Evolutionary conservation across 2,113 vertebrate genomes (phyloP), one percentile per base, ranked within the genome.

Genomic region (Piprites chloris): DNA sequence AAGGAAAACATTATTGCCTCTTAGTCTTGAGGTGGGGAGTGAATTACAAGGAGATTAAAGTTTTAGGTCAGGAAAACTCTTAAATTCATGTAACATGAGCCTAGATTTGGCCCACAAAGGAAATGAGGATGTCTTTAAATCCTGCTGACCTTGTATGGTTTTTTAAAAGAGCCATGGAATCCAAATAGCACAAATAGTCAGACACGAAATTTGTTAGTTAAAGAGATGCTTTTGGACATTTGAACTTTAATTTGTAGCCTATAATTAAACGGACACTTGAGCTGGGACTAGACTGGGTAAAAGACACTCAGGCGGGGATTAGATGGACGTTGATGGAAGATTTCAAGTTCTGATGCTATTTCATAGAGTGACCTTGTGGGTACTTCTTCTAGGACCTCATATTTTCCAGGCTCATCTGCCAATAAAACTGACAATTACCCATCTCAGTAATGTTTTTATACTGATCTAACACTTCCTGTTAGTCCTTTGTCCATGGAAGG

Each of bases 1-100:
- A 93, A 95, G 21, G 28, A 94, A 73, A 92, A 72, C 12, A 21
- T 32, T 35, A 50, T 16, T 58, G 14, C 82, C n/a, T 79, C 9
- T 2, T 2, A 1, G 19, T 53, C 24, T 59, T 79, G n/a, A 62
- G 13, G 5, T 53, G 11, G n/a, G 16, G 26, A 82, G 28, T 0
- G 11, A 85, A 56, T 75, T 75, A 50, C 49, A 75, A 76, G 37
- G 41, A 84, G 22, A 89, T 91, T 68, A 65, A 85, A 85, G 53
- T 20, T 90, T 69, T 90, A 78, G 35, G 3, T 85, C 72, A 85
- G 5, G 14, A 79, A 85, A 94, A 76, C 21, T 53, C 35, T 61
- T 73, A 74, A 86, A 75, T 41, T 9, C 3, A 30, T 55, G 33
- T 32, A 49, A 47, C 1, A 0, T 69, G 23, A 90, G 66, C 53